Evolutionary conservation across 2,797 vertebrate species (phyloP), one percentile per base, ranked within the genome.

Genomic region (Nyctalus aviator): DNA sequence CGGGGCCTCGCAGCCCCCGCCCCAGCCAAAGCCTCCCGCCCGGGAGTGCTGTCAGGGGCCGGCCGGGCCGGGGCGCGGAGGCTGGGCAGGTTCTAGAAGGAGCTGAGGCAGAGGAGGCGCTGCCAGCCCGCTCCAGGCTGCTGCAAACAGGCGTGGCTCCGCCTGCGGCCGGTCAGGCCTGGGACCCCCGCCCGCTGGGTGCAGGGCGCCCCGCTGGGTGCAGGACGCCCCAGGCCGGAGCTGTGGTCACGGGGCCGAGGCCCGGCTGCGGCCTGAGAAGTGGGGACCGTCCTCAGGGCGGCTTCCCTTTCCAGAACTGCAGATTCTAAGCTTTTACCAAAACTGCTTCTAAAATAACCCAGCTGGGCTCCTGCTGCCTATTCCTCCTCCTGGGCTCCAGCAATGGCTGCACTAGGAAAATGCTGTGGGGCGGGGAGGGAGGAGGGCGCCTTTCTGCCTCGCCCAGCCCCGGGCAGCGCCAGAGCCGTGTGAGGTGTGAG

Each of bases 111-210:
- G 37, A 41, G 37, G 18, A 71, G 73, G 59, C 35, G 25, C 93
- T 44, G 95, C 75, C 73, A 68, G 9, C 8, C 32, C 0, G 27
- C 68, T 35, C 15, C 14, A 0, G 44, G 91, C 21, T 90, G 93
- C 96, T 90, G 96, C 95, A 94, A 96, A 97, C 4, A 97, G 96
- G 96, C 75, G 89, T 96, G 94, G 96, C 93, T 93, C 83, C 76
- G 82, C 55, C 35, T 10, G 3, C 55, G 71, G 69, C 55, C 85
- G 11, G 46, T 50, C 25, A n/a, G 17, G 62, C 30, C 30, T n/a
- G 11, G 87, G 90, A 90, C 93, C 81, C 93, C 41, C 11, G 71
- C n/a, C 50, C 55, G 37, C 64, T 35, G 8, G 11, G 35, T 5
- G 35, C 46, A 91, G 44, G 37, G 6, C 37, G 37, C 32, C 90